Conservation (phyloP, 2,113 vertebrate species). For the Muntiacus muntjak region DNA sequence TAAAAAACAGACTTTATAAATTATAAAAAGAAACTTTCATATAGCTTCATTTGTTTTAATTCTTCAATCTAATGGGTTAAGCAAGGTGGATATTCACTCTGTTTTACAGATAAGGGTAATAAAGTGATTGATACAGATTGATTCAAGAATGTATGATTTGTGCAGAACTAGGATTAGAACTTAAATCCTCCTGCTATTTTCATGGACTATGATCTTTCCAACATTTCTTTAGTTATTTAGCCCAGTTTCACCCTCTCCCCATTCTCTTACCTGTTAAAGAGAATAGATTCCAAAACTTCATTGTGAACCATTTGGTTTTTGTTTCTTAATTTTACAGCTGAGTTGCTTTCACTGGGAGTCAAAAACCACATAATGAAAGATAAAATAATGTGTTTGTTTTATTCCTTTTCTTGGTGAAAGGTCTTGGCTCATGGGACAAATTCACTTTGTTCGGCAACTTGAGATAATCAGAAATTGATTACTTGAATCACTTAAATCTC, state of each 20-base stretch:
- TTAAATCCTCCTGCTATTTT: neutral
- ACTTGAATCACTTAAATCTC: conserved; percentile 38
- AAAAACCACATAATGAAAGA: conserved; percentile 61
- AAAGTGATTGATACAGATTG: neutral
- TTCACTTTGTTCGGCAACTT: conserved; percentile 48
- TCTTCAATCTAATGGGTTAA: neutral
- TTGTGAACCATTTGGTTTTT: conserved; percentile 60
- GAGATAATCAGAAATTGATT: conserved; percentile 56
- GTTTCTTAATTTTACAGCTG: conserved; percentile 69
- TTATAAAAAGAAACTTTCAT: neutral
- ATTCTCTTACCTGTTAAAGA: conserved; percentile 54
- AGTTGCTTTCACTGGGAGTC: conserved; percentile 54
- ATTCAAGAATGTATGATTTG: neutral
- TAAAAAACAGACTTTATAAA: neutral
- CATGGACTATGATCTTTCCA: neutral
- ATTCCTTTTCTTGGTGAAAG: conserved; percentile 60
- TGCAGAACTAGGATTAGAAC: neutral
- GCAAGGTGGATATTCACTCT: neutral
- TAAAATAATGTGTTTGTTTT: conserved; percentile 64
- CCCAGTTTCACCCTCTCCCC: too few relatives aligned
- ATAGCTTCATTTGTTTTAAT: neutral
- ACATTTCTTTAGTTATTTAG: neutral
- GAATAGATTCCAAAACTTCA: conserved; percentile 28
- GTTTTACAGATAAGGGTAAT: neutral
- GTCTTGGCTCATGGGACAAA: conserved; percentile 42